phyloP scores from a whole-genome alignment of 1,140 invertebrate species.

The Oscheius sp. region DNA sequence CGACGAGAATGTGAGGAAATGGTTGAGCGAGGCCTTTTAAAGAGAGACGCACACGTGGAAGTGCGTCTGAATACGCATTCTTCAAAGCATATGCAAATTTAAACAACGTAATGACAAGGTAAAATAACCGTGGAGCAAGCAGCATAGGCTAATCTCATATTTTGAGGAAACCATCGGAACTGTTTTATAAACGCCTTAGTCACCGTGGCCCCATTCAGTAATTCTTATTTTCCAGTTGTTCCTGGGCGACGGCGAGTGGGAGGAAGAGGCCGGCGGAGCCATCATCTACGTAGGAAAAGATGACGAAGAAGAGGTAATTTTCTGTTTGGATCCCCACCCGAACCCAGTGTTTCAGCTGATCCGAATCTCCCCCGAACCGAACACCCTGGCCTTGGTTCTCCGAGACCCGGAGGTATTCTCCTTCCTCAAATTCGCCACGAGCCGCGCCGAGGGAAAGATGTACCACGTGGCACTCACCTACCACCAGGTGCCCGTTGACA shows the following conservation, averaged over 20 bases:
- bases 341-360: conserved; percentile 9
- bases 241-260: not conserved
- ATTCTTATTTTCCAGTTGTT: not conserved
- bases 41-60: too few relatives aligned
- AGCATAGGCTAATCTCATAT: too few relatives aligned
- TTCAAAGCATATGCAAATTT: too few relatives aligned
- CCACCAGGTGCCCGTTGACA: not conserved
- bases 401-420: conserved; percentile 1
- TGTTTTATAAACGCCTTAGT: too few relatives aligned
- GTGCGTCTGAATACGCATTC: too few relatives aligned
- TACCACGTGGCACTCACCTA: not conserved
- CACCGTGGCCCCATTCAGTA: too few relatives aligned
- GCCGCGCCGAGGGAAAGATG: not conserved
- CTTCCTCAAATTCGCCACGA: not conserved
- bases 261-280: not conserved
- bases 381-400: not conserved
- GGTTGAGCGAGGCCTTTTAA: too few relatives aligned
- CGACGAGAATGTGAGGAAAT: not conserved
- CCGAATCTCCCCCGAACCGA: not conserved
- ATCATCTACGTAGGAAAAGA: not conserved
- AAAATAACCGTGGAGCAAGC: too few relatives aligned
- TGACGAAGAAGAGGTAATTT: not conserved
- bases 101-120: too few relatives aligned
- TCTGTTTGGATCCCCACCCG: not conserved
- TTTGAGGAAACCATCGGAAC: too few relatives aligned